Evolutionary conservation across 2,797 vertebrate species (phyloP).

Genomic region (Eptatretus atami): DNA sequence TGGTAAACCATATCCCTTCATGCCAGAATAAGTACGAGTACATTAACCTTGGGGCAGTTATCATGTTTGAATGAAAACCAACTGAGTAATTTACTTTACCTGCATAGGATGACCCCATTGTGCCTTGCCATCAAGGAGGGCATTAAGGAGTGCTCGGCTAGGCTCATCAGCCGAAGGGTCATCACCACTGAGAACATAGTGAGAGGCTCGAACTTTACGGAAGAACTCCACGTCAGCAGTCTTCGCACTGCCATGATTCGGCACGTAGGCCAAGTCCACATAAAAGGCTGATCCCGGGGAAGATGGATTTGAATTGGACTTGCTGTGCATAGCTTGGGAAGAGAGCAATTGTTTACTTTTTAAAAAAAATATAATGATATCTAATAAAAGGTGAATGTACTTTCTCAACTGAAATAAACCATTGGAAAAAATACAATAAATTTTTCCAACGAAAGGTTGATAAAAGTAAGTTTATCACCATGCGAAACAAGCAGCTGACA

Average conservation of each 20-base stretch:
- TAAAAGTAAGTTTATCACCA: too few relatives aligned
- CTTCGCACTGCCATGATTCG: conserved; percentile 93
- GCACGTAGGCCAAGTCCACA: conserved; percentile 85
- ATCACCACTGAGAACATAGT: conserved; percentile 90
- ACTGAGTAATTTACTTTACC: conserved; percentile 17
- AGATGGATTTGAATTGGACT: conserved; percentile 19
- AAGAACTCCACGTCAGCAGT: conserved; percentile 86
- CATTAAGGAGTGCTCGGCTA: conserved; percentile 50
- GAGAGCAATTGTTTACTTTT: too few relatives aligned
- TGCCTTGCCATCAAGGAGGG: conserved; percentile 66
- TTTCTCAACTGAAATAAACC: too few relatives aligned
- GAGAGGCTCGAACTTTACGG: conserved; percentile 52
- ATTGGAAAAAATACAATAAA: too few relatives aligned
- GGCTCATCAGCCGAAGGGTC: conserved; percentile 50
- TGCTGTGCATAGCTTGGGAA: conserved; percentile 10
- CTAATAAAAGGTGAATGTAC: too few relatives aligned
- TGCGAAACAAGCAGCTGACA: too few relatives aligned
- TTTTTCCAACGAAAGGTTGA: too few relatives aligned
- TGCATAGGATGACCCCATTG: conserved; percentile 93
- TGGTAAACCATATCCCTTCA: too few relatives aligned
- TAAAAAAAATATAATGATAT: too few relatives aligned
- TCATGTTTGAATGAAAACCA: too few relatives aligned
- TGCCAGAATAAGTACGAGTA: too few relatives aligned
- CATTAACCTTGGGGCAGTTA: too few relatives aligned
- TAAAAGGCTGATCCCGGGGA: conserved; percentile 42